phyloP scores from a whole-genome alignment of 2,888 invertebrate genomes.

The Stenurella melanura region DNA sequence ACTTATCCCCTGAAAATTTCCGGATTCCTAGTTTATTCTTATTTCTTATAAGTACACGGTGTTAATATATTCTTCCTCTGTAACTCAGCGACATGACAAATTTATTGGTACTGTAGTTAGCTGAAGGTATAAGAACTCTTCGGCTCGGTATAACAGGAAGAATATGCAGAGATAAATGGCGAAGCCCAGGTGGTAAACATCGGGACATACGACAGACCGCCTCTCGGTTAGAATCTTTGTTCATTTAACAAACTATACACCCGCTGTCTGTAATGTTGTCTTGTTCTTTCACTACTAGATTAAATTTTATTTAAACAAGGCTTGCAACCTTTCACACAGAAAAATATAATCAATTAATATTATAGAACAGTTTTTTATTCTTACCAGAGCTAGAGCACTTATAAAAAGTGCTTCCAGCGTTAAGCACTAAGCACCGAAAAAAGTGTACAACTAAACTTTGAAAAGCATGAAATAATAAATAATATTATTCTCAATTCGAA shows the following conservation, averaged over 20 bases:
- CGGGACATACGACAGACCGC: constrained; percentile 51
- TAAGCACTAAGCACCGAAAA: too few species aligned
- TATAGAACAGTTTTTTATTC: too few species aligned
- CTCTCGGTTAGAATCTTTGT: constrained; percentile 46
- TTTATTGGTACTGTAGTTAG: constrained; percentile 60
- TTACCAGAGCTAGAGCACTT: too few species aligned
- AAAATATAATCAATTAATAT: neutral
- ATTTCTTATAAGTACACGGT: constrained; percentile 52
- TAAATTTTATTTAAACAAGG: constrained; percentile 14
- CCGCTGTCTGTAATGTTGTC: constrained; percentile 37
- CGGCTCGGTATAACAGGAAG: constrained; percentile 57
- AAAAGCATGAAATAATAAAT: too few species aligned
- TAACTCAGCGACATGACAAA: constrained; percentile 62
- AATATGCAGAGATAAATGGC: constrained; percentile 63
- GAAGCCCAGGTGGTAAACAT: constrained; percentile 64
- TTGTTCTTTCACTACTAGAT: constrained; percentile 25
- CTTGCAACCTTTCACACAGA: neutral
- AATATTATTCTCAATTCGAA: too few species aligned
- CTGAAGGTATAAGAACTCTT: constrained; percentile 44
- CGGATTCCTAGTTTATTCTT: constrained; percentile 58
- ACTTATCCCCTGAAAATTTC: constrained; percentile 54
- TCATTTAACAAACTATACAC: constrained; percentile 47
- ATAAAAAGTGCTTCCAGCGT: too few species aligned
- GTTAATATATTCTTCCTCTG: constrained; percentile 64
- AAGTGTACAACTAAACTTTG: too few species aligned